Base-by-base conservation (phyloP, 2,888 invertebrate species). In the Pterobdella sp. region DNA sequence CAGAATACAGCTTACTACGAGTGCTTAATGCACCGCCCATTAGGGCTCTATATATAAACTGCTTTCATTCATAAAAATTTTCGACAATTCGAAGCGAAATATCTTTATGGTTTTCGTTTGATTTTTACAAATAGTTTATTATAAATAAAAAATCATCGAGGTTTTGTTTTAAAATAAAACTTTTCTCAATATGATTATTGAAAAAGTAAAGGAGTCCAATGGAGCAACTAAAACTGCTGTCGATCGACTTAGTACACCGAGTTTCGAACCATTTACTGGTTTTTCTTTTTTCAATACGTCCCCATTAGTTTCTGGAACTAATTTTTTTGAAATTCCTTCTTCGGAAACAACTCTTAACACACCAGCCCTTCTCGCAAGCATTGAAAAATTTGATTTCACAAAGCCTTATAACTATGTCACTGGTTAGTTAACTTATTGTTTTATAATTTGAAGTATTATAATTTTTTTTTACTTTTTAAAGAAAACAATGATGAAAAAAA, bases 371-470 rank as follows among this genome's bases (percentile, higher is more conserved):
- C 36, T 70, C n/a, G 70, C 70, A 3, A 49, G 31, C 32, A 56
- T 70, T 49, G 70, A 70, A 7, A 70, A 70, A 56, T 70, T 70
- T 56, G 70, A 70, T 52, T 70, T 70, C 34, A 26, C 52, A 31
- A 70, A 35, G 49, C 56, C 42, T 70, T 34, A 42, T n/a, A 35
- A 22, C 32, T 29, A 18, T 26, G n/a, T 31, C 3, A 56, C 4
- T 35, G 70, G 70, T 70, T 4, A 70, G 22, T 67, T 32, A 31
- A 10, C 32, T 31, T 34, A 7, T 42, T 42, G 22, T 42, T 42
- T 42, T 14, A 42, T 42, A 14, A 42, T 14, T 14, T 14, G 10
- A 22, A 22, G 22, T 14, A 42, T 42, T 14, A 42, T 42, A 42
- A 7, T 14, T 42, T 14, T 22, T 42, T 42, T 42, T 7, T 14